Conservation (phyloP, 2,113 vertebrate genomes). For the Mastomys natalensis region DNA sequence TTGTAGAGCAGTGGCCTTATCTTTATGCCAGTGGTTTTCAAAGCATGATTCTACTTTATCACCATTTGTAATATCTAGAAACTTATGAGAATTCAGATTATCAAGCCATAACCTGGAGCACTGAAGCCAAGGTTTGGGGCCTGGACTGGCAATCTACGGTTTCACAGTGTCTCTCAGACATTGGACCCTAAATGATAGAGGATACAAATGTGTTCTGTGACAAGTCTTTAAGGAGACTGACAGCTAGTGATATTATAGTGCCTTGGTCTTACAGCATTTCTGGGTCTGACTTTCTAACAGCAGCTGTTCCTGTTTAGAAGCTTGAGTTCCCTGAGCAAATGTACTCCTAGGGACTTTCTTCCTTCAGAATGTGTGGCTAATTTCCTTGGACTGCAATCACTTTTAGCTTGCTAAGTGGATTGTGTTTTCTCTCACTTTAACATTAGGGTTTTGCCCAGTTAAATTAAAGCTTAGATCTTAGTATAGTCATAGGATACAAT, state of each 20-base stretch:
- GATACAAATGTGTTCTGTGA: not conserved
- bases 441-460: not conserved
- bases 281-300: conserved; percentile 19
- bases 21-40: not conserved
- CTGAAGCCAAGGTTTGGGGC: not conserved
- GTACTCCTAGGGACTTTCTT: not conserved
- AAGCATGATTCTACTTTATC: not conserved
- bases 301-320: not conserved
- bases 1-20: not conserved
- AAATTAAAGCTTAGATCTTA: not conserved
- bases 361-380: not conserved
- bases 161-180: not conserved
- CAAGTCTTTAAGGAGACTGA: not conserved
- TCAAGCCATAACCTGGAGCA: not conserved
- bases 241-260: not conserved
- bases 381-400: not conserved
- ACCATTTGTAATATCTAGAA: not conserved
- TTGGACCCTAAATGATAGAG: not conserved
- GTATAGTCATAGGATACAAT: not conserved
- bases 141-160: not conserved
- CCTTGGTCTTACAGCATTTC: not conserved
- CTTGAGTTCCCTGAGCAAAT: not conserved
- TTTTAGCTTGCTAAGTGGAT: not conserved
- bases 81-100: not conserved
- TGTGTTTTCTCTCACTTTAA: not conserved